Base-by-base conservation (phyloP, 2,888 invertebrate genomes). In the Unio delphinus region DNA sequence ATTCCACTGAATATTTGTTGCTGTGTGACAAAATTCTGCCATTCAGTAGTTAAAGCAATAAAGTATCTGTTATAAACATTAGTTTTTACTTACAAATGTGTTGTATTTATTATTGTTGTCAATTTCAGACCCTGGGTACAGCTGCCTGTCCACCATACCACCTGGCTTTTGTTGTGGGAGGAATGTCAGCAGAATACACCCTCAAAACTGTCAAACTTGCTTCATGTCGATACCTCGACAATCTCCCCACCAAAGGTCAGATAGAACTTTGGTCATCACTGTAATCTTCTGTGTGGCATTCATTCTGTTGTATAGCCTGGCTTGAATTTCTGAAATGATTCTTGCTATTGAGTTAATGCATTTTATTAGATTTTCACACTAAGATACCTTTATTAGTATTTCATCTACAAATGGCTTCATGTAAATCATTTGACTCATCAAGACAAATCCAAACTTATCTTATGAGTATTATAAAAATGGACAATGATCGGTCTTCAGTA, bases 121-220 rank as follows among this genome's bases (percentile, higher is more conserved):
- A 55, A 67, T 68, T 74, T 11, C 76, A 90, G 89, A 90, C 90
- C 0, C 70, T 90, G 6, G 90, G 90, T 7, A 90, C 90, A 55
- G 89, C 90, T 45, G 90, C 90, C n/a, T 90, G 90, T 77, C 90
- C 90, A 3, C 90, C 90, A 0, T 90, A 90, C 65, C 90, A 90
- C 73, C 72, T 90, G 73, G 89, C 90, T 6, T 66, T 90, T 45
- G 90, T 90, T 7, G 80, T 90, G 26, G 90, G 90, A 34, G 90
- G 90, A 34, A 89, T 89, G 1, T 89, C 89, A 3, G 90, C 90
- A 1, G 90, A 90, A 77, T 87, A 83, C 71, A 90, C 82, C 68
- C 77, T 90, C 61, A 90, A 90, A 73, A 89, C 89, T 15, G 89
- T 90, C 55, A 90, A 90, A 76, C 79, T 90, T 69, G 90, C 90